These are phyloP conservation scores for Ethmia dodecea DNA, from an alignment of 2,888 invertebrate genomes.

Conservation along the genomic window DNA sequence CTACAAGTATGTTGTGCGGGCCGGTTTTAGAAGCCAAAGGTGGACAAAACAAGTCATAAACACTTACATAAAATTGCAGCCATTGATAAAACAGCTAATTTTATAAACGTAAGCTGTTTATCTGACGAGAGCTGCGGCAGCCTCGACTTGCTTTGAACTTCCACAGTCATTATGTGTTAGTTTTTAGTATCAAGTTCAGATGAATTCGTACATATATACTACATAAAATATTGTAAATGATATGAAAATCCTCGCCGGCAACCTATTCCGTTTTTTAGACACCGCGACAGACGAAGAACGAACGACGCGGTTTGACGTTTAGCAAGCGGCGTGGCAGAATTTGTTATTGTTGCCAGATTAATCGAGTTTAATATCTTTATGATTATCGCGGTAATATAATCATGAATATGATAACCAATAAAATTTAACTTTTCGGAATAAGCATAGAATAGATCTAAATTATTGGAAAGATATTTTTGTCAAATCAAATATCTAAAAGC, in stretches of 20 bases:
- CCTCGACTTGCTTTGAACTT: conserved; percentile 52
- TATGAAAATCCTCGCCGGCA: conserved; percentile 54
- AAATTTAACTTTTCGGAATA: too few species aligned
- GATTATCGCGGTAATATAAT: too few species aligned
- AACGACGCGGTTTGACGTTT: conserved; percentile 47
- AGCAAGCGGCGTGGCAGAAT: conserved; percentile 53
- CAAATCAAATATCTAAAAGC: too few species aligned
- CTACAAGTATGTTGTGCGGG: too few species aligned
- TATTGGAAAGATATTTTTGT: too few species aligned
- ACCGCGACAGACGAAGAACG: too few species aligned
- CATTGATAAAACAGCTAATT: conserved; percentile 91
- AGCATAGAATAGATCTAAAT: too few species aligned
- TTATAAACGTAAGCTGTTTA: conserved; percentile 73
- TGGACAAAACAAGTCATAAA: conserved; percentile 14
- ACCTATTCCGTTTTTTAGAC: conserved; percentile 42
- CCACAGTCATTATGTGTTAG: conserved; percentile 47
- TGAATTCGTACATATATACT: conserved; percentile 28
- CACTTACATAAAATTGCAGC: conserved; percentile 95
- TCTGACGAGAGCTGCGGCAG: conserved; percentile 63
- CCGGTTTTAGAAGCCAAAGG: conserved; percentile 4
- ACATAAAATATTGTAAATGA: conserved; percentile 16
- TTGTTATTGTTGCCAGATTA: conserved; percentile 30
- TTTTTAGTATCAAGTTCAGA: conserved; percentile 15
- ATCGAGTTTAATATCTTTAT: too few species aligned
- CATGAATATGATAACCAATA: too few species aligned